Percentiles rank a stretch among this genome's conserved stretches.
These are phyloP conservation scores for Drosophila peninsularis DNA, from an alignment of 2,888 invertebrate species.

Conservation along the genomic window DNA sequence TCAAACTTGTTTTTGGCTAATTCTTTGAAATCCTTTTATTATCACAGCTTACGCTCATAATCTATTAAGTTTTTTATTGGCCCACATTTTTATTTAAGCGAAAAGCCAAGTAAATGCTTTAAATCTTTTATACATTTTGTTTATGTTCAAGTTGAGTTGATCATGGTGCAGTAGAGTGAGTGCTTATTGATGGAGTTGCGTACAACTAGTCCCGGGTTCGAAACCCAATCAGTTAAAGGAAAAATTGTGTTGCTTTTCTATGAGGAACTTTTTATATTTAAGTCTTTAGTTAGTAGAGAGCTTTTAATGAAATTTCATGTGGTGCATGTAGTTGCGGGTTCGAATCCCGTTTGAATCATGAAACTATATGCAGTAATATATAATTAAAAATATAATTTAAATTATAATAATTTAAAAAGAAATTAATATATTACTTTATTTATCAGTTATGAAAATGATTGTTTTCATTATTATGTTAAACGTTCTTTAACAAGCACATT, in stretches of 20 bases:
- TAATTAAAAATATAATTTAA: no score
- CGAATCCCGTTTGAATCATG: no score
- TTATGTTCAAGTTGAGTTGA: rapidly evolving
- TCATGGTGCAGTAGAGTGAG: no score
- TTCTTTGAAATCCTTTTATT: neutral
- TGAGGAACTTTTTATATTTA: no score
- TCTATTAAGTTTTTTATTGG: neutral
- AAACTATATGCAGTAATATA: no score
- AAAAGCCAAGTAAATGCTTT: neutral
- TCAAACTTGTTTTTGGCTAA: neutral
- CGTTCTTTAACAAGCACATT: neutral
- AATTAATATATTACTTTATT: neutral
- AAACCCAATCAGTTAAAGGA: no score
- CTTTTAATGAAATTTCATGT: no score
- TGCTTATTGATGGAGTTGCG: no score
- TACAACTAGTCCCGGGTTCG: no score
- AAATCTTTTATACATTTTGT: neutral
- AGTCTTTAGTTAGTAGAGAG: no score
- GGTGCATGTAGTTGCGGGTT: neutral
- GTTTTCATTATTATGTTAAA: neutral
- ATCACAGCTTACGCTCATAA: neutral
- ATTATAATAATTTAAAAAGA: neutral
- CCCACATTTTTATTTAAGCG: neutral
- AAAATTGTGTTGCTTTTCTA: no score
- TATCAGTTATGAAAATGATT: neutral